phyloP scores from a whole-genome alignment of 2,113 vertebrate species.

The Puntigrus tetrazona region DNA sequence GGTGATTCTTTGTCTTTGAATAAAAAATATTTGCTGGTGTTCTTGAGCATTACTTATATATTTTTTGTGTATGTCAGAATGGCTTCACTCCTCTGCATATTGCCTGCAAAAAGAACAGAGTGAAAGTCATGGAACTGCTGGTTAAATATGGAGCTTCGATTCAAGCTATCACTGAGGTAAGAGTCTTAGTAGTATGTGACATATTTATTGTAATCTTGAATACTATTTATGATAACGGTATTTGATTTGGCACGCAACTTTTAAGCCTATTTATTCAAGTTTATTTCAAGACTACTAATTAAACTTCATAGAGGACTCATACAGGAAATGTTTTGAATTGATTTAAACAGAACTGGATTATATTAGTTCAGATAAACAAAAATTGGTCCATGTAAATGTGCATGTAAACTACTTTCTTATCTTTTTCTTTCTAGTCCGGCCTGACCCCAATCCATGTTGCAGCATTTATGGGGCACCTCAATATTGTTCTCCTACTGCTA shows the following conservation, averaged over 20 bases:
- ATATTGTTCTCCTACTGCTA: slow-evolving; percentile 96
- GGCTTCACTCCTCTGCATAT: slow-evolving; percentile 99
- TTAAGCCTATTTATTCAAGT: too few species aligned
- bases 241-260: not conserved
- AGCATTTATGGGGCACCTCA: slow-evolving; percentile 99
- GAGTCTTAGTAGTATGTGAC: slow-evolving; percentile 40
- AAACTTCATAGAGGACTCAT: not conserved
- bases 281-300: not conserved
- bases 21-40: not conserved
- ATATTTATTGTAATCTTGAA: not conserved
- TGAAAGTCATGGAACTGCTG: slow-evolving; percentile 99
- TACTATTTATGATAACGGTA: not conserved
- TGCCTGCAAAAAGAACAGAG: slow-evolving; percentile 99
- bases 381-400: not conserved
- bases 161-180: slow-evolving; percentile 98
- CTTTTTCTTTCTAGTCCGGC: slow-evolving; percentile 81
- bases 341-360: not conserved
- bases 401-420: not conserved
- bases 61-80: slow-evolving; percentile 77
- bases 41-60: not conserved
- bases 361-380: not conserved
- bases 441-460: slow-evolving; percentile 98
- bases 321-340: not conserved
- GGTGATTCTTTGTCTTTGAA: slow-evolving; percentile 69
- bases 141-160: slow-evolving; percentile 99